A percentile compares a stretch with the other conserved stretches of the same genome.
Conservation (phyloP, 2,113 vertebrate species). For the Micromys minutus region DNA sequence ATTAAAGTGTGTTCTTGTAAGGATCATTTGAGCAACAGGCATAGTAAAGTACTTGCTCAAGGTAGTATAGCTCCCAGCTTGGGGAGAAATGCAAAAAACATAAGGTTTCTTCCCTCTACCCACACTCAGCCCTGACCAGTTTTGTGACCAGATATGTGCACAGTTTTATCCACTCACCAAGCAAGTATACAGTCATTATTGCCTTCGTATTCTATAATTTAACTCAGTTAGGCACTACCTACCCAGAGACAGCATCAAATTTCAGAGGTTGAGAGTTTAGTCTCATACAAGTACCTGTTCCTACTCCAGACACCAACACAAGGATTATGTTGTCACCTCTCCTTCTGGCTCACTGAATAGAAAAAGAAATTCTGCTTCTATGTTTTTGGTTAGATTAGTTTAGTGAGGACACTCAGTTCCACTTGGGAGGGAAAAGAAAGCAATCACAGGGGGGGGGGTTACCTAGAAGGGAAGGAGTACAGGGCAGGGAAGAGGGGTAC, state of each 20-base stretch:
- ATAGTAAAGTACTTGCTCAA: background rate
- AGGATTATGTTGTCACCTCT: no score
- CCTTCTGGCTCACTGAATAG: background rate
- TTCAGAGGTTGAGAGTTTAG: background rate
- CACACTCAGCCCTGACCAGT: background rate
- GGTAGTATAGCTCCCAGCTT: background rate
- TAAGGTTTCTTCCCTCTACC: background rate
- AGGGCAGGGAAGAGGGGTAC: no score
- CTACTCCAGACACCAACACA: background rate
- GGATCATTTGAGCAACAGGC: background rate
- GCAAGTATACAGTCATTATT: background rate
- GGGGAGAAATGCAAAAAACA: background rate
- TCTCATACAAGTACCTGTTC: background rate
- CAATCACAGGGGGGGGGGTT: no score
- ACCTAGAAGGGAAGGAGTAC: no score
- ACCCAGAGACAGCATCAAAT: background rate
- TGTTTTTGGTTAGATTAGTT: background rate
- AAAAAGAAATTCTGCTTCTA: background rate
- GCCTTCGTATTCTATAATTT: background rate
- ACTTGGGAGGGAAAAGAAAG: no score
- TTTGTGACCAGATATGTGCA: background rate
- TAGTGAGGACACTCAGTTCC: no score
- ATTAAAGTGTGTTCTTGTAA: background rate
- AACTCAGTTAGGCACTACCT: background rate
- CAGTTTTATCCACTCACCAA: background rate